Conservation (phyloP, 1,140 invertebrate genomes). For the Brachystomella parvula region DNA sequence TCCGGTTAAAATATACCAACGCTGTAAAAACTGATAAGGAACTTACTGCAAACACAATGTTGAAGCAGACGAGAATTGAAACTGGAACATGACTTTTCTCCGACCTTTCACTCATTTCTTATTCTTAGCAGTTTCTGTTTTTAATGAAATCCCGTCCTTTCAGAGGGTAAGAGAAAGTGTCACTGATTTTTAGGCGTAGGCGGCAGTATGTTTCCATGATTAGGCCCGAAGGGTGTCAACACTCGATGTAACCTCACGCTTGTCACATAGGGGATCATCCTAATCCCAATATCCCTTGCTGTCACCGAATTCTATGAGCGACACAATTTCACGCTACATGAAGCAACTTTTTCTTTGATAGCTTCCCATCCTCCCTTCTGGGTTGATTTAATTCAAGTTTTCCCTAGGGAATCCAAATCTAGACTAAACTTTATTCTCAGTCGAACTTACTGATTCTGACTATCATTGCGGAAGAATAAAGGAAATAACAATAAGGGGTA, state of each 20-base stretch:
- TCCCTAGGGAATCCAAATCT: neutral
- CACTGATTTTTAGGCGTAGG: no score
- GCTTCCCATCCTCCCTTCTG: neutral
- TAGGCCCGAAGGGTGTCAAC: no score
- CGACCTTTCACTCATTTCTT: slow-evolving; percentile 22
- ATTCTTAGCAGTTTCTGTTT: neutral
- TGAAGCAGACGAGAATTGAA: slow-evolving; percentile 36
- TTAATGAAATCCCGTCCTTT: neutral
- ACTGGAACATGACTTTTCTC: slow-evolving; percentile 11
- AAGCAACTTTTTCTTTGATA: neutral
- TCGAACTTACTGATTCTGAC: neutral
- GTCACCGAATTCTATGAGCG: neutral
- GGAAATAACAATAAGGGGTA: neutral
- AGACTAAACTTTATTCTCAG: neutral
- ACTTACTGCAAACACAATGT: slow-evolving; percentile 35
- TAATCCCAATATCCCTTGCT: neutral
- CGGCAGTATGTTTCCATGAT: no score
- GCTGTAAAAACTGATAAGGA: no score
- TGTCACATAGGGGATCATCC: neutral
- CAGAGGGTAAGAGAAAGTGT: neutral
- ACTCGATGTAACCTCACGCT: neutral
- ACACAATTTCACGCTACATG: neutral
- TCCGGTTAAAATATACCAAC: no score
- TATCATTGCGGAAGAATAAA: neutral
- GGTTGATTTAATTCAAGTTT: neutral